Conservation (phyloP, 2,888 invertebrate genomes). For the Stictocephala bisonia region DNA sequence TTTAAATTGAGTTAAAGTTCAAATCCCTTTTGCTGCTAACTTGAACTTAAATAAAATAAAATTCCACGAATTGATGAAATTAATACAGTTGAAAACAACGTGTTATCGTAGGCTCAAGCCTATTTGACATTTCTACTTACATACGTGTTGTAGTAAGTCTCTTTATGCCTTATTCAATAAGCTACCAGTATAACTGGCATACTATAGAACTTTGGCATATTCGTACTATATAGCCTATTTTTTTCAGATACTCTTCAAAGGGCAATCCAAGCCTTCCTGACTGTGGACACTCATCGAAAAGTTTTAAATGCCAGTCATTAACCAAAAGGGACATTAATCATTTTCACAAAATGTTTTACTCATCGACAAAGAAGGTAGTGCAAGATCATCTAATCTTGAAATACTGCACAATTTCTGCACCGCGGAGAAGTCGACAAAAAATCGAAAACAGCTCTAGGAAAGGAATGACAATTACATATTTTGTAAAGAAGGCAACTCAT, state of each 20-base stretch:
- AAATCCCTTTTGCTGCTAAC: not conserved
- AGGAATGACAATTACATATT: not conserved
- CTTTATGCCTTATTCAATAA: not conserved
- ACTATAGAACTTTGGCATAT: not conserved
- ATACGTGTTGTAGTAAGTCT: not conserved
- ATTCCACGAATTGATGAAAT: not conserved
- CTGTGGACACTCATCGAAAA: not conserved
- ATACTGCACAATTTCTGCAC: slow-evolving; percentile 2
- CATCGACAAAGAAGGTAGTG: not conserved
- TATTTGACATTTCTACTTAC: not conserved
- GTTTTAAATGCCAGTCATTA: not conserved
- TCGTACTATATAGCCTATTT: not conserved
- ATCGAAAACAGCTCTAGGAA: slow-evolving; percentile 15
- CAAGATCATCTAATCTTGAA: not conserved
- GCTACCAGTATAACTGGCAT: not conserved
- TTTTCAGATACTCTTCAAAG: not conserved
- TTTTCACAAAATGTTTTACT: not conserved
- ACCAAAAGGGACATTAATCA: not conserved
- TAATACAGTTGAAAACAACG: not conserved
- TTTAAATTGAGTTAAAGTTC: not conserved
- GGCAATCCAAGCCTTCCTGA: not conserved
- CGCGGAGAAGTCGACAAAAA: not conserved
- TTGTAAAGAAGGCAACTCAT: not conserved
- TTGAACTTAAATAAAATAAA: not conserved
- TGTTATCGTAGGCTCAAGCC: not conserved